Evolutionary conservation across 2,113 vertebrate species (phyloP).

Genomic region (Melanerpes aurifrons): DNA sequence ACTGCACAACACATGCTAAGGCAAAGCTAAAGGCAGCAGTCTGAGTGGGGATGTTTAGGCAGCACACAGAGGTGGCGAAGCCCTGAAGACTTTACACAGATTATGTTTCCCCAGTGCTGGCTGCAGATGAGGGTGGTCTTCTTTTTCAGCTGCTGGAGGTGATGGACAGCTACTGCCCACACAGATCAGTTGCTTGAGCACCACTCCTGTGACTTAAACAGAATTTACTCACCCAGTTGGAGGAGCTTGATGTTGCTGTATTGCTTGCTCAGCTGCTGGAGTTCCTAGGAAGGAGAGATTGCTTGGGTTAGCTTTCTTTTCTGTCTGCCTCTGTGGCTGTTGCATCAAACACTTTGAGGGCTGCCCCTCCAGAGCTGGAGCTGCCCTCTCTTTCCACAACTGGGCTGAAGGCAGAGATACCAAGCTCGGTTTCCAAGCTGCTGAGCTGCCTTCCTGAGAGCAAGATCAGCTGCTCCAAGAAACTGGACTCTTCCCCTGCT

Average conservation of each 20-base stretch:
- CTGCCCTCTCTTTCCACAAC: neutral
- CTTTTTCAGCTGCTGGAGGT: neutral
- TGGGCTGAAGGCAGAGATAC: neutral
- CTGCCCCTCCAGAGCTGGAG: neutral
- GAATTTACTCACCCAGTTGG: conserved; percentile 52
- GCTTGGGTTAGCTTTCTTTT: neutral
- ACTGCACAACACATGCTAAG: accelerated
- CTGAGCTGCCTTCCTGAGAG: neutral
- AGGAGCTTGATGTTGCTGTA: conserved; percentile 62
- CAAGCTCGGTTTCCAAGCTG: neutral
- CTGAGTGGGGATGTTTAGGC: neutral
- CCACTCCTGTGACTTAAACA: neutral
- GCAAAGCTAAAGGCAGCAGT: neutral
- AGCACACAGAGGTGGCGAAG: neutral
- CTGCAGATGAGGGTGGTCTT: neutral
- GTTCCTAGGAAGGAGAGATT: conserved; percentile 28
- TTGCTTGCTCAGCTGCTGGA: conserved; percentile 64
- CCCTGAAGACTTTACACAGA: neutral
- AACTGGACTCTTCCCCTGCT: neutral
- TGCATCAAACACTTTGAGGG: neutral
- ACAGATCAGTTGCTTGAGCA: neutral
- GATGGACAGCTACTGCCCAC: neutral
- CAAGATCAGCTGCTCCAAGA: neutral
- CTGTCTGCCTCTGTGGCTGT: neutral
- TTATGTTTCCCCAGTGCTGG: neutral